Evolutionary conservation across 2,888 invertebrate genomes (phyloP), one percentile per base, ranked within the genome.

Genomic region (Dolichomitus sp.): DNA sequence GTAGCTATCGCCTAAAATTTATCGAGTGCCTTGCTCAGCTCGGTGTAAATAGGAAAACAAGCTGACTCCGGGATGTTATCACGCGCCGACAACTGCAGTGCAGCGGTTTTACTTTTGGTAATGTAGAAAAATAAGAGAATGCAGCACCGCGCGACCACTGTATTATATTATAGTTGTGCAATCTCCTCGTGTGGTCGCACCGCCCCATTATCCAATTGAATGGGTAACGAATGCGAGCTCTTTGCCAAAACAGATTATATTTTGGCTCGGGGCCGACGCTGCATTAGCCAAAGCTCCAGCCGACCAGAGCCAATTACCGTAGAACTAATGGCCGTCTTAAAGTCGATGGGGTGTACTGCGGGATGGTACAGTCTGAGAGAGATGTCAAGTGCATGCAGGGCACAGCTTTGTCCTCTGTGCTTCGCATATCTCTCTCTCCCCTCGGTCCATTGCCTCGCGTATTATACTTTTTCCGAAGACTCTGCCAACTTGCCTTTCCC

Each of bases 231-330:
- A 85, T 85, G 83, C 81, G 72, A 79, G 63, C 59, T 73, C 65
- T 70, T 74, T 85, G 82, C 76, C 83, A 84, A 84, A 79, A 80
- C 70, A 81, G 82, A 82, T 85, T 84, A 85, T 85, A 82, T 84
- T 85, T 85, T 85, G 85, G 84, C 85, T 79, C 76, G 65, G 40
- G 37, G 80, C 82, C 85, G 37, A 82, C 73, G 33, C 59, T 42
- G 70, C 73, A 79, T 81, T 84, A 69, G 80, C 76, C 61, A 57
- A 70, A 54, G 72, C 61, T 76, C 59, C 33, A 59, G 79, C 72
- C 66, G 40, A 70, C 75, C 59, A 50, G 70, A 81, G 78, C 81
- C 84, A 81, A 79, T 84, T 81, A 81, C 78, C 59, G 79, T 54
- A 9, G n/a, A 72, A 84, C 81, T 81, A 81, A 81, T 81, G 78